A percentile compares a stretch with the other conserved stretches of the same genome.
Evolutionary conservation across 2,113 vertebrate genomes (phyloP).

Genomic region (Cynoglossus semilaevis): DNA sequence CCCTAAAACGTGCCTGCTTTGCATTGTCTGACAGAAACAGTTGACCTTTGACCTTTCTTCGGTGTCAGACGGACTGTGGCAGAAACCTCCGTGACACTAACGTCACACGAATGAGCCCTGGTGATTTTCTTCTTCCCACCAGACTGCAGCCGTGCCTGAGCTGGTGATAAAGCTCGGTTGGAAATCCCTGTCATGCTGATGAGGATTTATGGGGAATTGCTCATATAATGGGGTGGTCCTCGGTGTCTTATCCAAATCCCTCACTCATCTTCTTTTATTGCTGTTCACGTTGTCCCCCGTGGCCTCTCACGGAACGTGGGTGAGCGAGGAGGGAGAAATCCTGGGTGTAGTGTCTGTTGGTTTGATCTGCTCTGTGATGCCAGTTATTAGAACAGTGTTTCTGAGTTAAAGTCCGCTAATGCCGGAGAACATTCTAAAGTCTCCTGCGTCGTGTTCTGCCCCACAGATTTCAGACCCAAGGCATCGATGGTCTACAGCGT

Average conservation of each 20-base stretch:
- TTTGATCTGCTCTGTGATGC: conserved; percentile 38
- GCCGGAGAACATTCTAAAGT: conserved; percentile 6
- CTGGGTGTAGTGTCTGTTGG: conserved; percentile 43
- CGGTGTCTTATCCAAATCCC: conserved; percentile 72
- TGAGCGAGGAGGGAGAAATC: conserved; percentile 40
- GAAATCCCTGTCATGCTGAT: conserved; percentile 70
- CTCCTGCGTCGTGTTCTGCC: background rate
- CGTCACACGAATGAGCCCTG: too few relatives aligned
- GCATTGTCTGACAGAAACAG: conserved; percentile 2
- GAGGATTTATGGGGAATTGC: conserved; percentile 68
- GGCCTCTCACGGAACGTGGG: conserved; percentile 42
- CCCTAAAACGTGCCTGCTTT: conserved; percentile 2
- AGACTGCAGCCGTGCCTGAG: conserved; percentile 42
- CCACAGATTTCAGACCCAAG: too few relatives aligned
- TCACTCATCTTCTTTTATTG: conserved; percentile 74
- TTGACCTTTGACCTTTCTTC: background rate
- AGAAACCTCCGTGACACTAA: too few relatives aligned
- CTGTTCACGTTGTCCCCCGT: conserved; percentile 62
- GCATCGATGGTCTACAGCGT: too few relatives aligned
- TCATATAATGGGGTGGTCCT: conserved; percentile 70
- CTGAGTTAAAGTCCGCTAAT: conserved; percentile 6
- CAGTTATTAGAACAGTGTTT: conserved; percentile 19
- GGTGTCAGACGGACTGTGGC: too few relatives aligned
- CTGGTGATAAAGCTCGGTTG: conserved; percentile 47
- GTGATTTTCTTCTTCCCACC: conserved; percentile 4